Evolutionary conservation across 2,888 invertebrate species (phyloP), one percentile per base, ranked within the genome.

Genomic region (Xanthorhoe designata): DNA sequence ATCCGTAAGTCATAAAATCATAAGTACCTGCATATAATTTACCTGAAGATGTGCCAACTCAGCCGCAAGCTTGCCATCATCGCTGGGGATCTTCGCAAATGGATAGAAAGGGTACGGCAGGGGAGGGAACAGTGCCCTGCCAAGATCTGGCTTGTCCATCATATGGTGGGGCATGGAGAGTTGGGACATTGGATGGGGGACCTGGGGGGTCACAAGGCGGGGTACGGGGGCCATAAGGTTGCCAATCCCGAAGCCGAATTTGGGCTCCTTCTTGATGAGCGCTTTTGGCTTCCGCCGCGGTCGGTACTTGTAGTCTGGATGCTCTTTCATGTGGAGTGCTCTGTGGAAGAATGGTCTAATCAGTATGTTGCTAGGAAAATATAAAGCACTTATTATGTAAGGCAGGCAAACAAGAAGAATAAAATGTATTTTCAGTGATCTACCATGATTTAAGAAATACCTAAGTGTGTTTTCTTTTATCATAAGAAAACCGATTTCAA

Each of bases 241-340:
- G 64, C 95, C 94, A 79, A 96, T 94, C 4, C 95, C 94, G 85
- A 96, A 96, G 5, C 95, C 95, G 81, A 95, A 96, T 81, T 96
- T 96, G 24, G 96, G 95, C 77, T 97, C 97, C 77, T 97, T 97
- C 86, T 97, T 97, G 72, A 97, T 95, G 13, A 97, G 93, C 0
- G 97, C 96, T 86, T 98, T 98, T 4, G 98, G 98, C 88, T 98
- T 98, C 80, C 98, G 94, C 61, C 98, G 94, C 10, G 98, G 98
- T 52, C 98, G 95, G 92, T 98, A 98, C 90, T 98, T 98, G 94
- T 98, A 98, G 91, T 98, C 98, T 6, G 98, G 98, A 81, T 98
- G 98, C 84, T 98, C 98, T 90, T 97, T 98, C 98, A 98, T 98
- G 94, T 98, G 98, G 10, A 98, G 94, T 45, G 98, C 97, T 87